These are phyloP conservation scores for Potamilus streckersoni DNA, from an alignment of 1,140 invertebrate species.

Conservation along the genomic window DNA sequence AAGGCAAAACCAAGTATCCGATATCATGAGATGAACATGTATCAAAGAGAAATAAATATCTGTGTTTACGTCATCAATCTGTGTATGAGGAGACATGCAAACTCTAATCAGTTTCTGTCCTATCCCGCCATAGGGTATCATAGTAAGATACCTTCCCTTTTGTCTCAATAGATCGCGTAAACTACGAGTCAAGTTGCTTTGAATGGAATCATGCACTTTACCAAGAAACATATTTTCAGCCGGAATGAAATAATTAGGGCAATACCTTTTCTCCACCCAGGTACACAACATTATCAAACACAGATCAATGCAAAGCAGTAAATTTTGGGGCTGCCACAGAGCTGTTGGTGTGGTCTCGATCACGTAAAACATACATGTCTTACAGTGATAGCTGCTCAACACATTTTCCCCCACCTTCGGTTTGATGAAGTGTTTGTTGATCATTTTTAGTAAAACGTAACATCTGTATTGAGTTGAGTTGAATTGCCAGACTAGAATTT, in stretches of 20 bases:
- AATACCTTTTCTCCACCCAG: not conserved
- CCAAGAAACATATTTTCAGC: slow-evolving; percentile 8
- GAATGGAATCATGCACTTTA: not conserved
- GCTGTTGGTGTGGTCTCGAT: not conserved
- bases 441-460: slow-evolving; percentile 11
- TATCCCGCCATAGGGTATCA: too few species aligned
- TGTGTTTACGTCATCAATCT: too few species aligned
- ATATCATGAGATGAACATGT: too few species aligned
- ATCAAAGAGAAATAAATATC: too few species aligned
- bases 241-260: slow-evolving; percentile 7
- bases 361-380: slow-evolving; percentile 8
- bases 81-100: too few species aligned
- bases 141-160: too few species aligned
- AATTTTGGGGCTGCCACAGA: slow-evolving; percentile 2
- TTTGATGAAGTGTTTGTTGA: slow-evolving; percentile 10
- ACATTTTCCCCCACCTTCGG: not conserved
- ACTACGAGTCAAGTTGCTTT: too few species aligned
- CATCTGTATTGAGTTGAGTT: slow-evolving; percentile 12
- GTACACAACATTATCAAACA: not conserved
- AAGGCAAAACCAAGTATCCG: too few species aligned
- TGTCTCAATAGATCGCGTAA: too few species aligned
- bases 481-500: slow-evolving; percentile 5
- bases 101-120: too few species aligned
- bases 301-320: slow-evolving; percentile 3
- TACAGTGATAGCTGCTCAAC: slow-evolving; percentile 7